These are phyloP conservation scores for Grus americana DNA, from an alignment of 2,113 vertebrate genomes.

Conservation along the genomic window DNA sequence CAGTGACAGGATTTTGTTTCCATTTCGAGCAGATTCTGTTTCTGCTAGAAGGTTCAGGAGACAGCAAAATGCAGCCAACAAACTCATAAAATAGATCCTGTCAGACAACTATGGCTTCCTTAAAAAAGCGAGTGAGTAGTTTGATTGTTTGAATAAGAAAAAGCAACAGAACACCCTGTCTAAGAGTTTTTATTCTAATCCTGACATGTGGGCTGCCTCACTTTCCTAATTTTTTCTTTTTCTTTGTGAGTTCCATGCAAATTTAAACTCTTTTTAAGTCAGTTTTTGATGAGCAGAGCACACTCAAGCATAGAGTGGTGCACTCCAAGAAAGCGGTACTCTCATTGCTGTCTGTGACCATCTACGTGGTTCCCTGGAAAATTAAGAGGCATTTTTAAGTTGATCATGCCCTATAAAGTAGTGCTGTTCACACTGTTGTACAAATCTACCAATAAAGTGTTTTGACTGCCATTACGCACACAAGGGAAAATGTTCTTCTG, in stretches of 20 bases:
- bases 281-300: neutral
- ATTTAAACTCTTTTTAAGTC: neutral
- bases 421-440: neutral
- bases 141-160: slow-evolving; percentile 19
- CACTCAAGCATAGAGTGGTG: neutral
- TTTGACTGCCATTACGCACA: neutral
- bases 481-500: neutral
- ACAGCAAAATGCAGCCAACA: slow-evolving; percentile 1
- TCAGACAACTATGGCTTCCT: slow-evolving; percentile 26
- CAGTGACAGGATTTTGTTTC: slow-evolving; percentile 2
- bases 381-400: neutral
- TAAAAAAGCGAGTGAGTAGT: neutral
- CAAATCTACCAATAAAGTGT: neutral
- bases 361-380: neutral
- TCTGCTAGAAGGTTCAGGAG: slow-evolving; percentile 11
- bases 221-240: neutral
- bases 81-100: slow-evolving; percentile 1
- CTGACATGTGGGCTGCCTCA: neutral
- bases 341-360: neutral
- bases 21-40: neutral
- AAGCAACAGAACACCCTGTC: neutral
- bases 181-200: neutral
- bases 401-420: neutral
- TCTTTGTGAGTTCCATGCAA: neutral
- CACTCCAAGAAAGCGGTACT: neutral